Evolutionary conservation across 1,140 invertebrate species (phyloP).

Genomic region (Drosophila biarmipes): DNA sequence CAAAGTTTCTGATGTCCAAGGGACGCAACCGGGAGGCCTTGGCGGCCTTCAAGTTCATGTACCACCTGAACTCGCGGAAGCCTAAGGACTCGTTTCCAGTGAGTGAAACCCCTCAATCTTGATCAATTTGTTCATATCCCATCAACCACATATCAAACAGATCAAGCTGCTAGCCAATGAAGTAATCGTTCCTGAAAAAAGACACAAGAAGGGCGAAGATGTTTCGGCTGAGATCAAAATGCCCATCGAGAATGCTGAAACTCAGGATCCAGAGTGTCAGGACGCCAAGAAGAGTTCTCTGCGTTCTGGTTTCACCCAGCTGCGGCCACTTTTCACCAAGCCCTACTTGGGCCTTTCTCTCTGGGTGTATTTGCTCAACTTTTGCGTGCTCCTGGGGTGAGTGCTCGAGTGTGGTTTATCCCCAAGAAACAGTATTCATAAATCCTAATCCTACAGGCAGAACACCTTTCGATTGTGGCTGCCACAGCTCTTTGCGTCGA

Average conservation of each 20-base stretch:
- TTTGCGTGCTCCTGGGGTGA: conserved; percentile 73
- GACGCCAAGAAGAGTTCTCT: conserved; percentile 3
- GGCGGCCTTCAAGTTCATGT: conserved; percentile 68
- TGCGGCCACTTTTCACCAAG: conserved; percentile 67
- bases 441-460: conserved; percentile 26
- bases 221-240: conserved; percentile 3
- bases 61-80: conserved; percentile 86
- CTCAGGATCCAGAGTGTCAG: conserved; percentile 26
- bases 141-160: conserved; percentile 5
- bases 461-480: conserved; percentile 85
- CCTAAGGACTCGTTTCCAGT: conserved; percentile 88
- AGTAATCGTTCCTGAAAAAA: conserved; percentile 28
- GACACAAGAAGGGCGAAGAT: conserved; percentile 4
- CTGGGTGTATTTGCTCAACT: conserved; percentile 71
- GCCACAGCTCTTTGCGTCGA: conserved; percentile 86
- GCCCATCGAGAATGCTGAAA: not conserved
- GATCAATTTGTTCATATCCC: too few species aligned
- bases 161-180: conserved; percentile 68
- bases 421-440: too few species aligned
- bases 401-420: not conserved
- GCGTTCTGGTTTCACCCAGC: conserved; percentile 49
- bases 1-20: conserved; percentile 91
- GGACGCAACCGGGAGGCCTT: conserved; percentile 89
- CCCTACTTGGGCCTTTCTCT: conserved; percentile 69
- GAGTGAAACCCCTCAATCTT: conserved; percentile 44